Conservation (phyloP, 2,888 invertebrate species). For the Acanthopleura granulata region DNA sequence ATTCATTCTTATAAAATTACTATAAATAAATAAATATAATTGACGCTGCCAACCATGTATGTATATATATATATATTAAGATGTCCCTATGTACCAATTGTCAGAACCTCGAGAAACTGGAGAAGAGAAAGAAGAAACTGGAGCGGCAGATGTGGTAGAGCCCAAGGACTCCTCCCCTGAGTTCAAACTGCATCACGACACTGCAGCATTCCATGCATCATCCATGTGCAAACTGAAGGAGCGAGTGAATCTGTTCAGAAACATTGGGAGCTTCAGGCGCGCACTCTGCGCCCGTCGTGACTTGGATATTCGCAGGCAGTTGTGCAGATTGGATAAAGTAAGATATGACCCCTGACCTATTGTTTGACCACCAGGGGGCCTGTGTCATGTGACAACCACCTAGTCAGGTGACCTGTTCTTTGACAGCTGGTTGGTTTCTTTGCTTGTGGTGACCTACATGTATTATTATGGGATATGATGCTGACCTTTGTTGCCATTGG, state of each 20-base stretch:
- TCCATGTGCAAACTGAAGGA: constrained; percentile 53
- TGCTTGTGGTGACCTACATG: too few species aligned
- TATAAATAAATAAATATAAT: too few species aligned
- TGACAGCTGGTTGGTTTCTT: too few species aligned
- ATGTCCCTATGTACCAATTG: too few species aligned
- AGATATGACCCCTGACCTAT: constrained; percentile 1
- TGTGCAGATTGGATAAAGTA: constrained; percentile 68
- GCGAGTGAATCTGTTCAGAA: constrained; percentile 74
- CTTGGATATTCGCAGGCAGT: constrained; percentile 76
- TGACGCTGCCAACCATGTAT: too few species aligned
- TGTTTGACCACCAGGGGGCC: too few species aligned
- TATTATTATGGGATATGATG: too few species aligned
- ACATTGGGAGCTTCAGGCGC: constrained; percentile 81
- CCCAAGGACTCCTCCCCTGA: constrained; percentile 22
- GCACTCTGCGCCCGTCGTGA: constrained; percentile 86
- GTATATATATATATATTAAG: too few species aligned
- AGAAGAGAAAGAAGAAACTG: constrained; percentile 16
- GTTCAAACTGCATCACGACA: constrained; percentile 48
- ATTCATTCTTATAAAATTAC: too few species aligned
- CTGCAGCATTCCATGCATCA: constrained; percentile 62
- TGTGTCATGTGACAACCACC: too few species aligned
- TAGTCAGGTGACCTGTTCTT: too few species aligned
- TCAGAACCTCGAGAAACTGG: not conserved
- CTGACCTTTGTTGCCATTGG: too few species aligned
- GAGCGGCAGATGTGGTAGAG: not conserved